Percentiles rank a stretch among this genome's conserved stretches.
These are phyloP conservation scores for Illadopsis cleaveri DNA, from an alignment of 2,113 vertebrate species.

Conservation along the genomic window DNA sequence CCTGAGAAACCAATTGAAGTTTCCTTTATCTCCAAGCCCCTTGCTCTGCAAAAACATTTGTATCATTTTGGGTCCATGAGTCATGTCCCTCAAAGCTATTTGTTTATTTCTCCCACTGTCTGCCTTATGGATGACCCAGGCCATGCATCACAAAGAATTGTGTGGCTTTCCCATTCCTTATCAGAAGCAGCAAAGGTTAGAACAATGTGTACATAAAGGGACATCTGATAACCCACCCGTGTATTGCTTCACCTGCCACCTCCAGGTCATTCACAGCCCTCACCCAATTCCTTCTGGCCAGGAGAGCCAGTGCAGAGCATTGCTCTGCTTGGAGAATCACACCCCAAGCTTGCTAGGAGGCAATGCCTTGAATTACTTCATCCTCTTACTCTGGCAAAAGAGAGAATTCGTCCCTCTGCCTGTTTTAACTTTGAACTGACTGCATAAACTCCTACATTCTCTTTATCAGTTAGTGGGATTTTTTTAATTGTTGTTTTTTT, in stretches of 20 bases:
- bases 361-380: neutral
- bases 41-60: neutral
- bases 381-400: neutral
- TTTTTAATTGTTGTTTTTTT: neutral
- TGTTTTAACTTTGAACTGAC: neutral
- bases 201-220: neutral
- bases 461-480: fast-evolving
- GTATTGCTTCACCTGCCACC: neutral
- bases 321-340: neutral
- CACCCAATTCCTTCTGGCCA: neutral
- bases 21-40: neutral
- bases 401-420: neutral
- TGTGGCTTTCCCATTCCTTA: neutral
- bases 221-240: neutral
- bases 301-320: neutral
- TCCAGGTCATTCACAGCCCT: neutral
- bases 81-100: neutral
- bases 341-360: neutral
- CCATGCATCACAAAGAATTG: neutral
- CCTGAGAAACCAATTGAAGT: neutral
- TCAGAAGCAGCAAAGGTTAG: neutral
- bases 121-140: neutral
- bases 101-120: neutral
- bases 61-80: neutral
- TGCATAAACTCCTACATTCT: neutral